Evolutionary conservation across 2,113 vertebrate genomes (phyloP).

Genomic region (Indri indri): DNA sequence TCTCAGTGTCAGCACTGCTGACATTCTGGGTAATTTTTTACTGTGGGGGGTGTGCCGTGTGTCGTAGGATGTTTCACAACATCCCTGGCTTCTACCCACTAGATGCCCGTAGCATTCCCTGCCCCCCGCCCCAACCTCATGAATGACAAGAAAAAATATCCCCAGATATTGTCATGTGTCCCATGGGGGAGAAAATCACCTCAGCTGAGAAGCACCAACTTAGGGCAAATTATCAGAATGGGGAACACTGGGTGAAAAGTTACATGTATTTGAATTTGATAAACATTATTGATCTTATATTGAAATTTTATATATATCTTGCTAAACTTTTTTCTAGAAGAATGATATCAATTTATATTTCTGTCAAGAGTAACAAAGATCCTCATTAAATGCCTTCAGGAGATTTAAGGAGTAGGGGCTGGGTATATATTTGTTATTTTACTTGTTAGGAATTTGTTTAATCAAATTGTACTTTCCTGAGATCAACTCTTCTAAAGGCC

Average conservation of each 20-base stretch:
- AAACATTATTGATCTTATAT: not conserved
- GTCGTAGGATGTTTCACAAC: not conserved
- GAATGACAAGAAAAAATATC: not conserved
- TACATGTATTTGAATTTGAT: not conserved
- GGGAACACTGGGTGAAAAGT: not conserved
- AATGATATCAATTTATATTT: not conserved
- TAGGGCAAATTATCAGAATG: not conserved
- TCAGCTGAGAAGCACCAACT: not conserved
- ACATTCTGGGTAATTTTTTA: not conserved
- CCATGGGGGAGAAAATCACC: not conserved
- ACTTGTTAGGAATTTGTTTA: not conserved
- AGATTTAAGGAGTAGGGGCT: not conserved
- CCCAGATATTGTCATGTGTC: rapidly evolving
- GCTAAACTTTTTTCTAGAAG: not conserved
- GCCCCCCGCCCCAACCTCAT: rapidly evolving
- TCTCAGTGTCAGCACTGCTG: too few species aligned
- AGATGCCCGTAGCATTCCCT: too few species aligned
- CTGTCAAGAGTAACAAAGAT: not conserved
- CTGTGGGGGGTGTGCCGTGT: not conserved
- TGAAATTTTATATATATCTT: not conserved
- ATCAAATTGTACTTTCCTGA: not conserved
- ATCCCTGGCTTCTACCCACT: not conserved
- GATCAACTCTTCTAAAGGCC: not conserved
- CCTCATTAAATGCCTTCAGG: not conserved
- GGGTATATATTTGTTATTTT: not conserved